Conservation (phyloP, 2,888 invertebrate species). For the Oithona nana region DNA sequence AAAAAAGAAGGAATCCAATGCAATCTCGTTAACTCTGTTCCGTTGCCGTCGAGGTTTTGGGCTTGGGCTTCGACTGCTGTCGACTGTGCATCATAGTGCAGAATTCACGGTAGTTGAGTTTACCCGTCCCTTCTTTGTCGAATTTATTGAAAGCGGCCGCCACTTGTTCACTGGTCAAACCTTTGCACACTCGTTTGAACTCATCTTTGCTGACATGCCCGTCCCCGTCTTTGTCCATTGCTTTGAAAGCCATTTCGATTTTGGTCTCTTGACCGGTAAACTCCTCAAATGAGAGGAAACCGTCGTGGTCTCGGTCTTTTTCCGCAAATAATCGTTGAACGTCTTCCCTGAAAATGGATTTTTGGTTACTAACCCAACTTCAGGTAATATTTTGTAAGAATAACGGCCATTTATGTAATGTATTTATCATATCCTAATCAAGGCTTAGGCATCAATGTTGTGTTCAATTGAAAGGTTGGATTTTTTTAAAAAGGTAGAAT, state of each 20-base stretch:
- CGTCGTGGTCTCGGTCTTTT: slow-evolving; percentile 1
- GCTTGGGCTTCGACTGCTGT: not conserved
- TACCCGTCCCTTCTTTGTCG: not conserved
- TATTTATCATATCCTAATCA: too few relatives aligned
- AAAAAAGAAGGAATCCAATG: too few relatives aligned
- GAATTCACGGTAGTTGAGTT: not conserved
- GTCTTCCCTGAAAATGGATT: not conserved
- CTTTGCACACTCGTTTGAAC: not conserved
- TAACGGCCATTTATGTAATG: too few relatives aligned
- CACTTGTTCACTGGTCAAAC: not conserved
- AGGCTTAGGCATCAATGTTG: too few relatives aligned
- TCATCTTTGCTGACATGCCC: not conserved
- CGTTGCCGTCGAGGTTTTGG: too few relatives aligned
- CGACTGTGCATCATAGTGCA: not conserved
- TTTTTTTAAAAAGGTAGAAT: too few relatives aligned
- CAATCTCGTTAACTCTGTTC: too few relatives aligned
- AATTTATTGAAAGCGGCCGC: not conserved
- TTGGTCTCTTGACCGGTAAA: not conserved
- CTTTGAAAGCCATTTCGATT: slow-evolving; percentile 4
- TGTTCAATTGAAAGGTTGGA: too few relatives aligned
- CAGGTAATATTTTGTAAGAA: too few relatives aligned
- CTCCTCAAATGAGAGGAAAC: not conserved
- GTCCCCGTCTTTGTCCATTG: not conserved
- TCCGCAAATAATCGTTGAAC: not conserved
- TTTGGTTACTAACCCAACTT: too few relatives aligned